Conservation (phyloP, 2,113 vertebrate species). For the Podarcis muralis region DNA sequence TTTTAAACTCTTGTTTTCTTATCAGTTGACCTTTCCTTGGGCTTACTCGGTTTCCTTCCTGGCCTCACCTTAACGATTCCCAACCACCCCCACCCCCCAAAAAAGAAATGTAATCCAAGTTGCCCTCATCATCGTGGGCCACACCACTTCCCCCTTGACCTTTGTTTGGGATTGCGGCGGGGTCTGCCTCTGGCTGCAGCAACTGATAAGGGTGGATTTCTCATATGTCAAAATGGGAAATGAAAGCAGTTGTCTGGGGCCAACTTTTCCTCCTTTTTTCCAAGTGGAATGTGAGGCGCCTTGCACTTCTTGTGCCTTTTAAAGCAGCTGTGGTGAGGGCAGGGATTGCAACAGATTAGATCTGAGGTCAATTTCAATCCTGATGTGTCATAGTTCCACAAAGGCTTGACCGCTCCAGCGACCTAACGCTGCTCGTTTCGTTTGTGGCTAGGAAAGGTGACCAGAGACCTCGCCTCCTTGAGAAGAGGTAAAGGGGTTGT, state of each 20-base stretch:
- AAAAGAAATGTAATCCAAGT: neutral
- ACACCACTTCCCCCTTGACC: conserved; percentile 27
- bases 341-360: neutral
- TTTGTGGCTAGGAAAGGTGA: conserved; percentile 54
- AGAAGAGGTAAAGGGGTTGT: conserved; percentile 50
- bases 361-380: neutral
- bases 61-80: conserved; percentile 12
- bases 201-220: conserved; percentile 28
- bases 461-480: conserved; percentile 53
- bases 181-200: neutral
- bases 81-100: too few relatives aligned
- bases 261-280: neutral
- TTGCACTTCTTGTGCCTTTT: neutral
- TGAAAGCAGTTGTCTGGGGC: fast-evolving
- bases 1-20: conserved; percentile 2
- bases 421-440: conserved; percentile 50
- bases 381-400: conserved; percentile 8
- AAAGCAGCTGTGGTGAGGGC: neutral
- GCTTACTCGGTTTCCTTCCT: neutral
- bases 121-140: neutral
- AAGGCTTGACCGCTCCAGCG: conserved; percentile 22
- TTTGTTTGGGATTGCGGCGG: conserved; percentile 13
- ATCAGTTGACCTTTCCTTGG: conserved; percentile 19
- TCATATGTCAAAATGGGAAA: neutral
- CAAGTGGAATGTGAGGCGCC: neutral